Conservation (phyloP, 2,113 vertebrate genomes). For the Genyomyrus donnyi region DNA sequence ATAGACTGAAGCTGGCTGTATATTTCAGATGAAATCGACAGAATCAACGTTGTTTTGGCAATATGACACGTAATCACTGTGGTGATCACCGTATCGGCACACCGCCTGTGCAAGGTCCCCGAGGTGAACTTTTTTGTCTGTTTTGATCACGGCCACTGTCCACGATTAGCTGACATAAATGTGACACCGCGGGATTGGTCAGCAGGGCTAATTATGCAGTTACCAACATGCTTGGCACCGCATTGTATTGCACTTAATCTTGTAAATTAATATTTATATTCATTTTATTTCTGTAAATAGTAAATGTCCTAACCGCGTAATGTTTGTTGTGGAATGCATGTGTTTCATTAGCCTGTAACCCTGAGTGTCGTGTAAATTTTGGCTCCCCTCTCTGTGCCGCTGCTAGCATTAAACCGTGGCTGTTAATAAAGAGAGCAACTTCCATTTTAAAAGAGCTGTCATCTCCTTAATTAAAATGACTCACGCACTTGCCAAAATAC, state of each 20-base stretch:
- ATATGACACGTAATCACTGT: background rate
- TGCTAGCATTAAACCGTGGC: background rate
- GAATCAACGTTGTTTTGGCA: background rate
- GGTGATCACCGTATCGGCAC: background rate
- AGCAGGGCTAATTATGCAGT: background rate
- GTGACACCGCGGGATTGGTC: background rate
- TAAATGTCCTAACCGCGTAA: background rate
- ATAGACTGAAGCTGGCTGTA: background rate
- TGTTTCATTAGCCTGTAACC: background rate
- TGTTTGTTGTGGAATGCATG: background rate
- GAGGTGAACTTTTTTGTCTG: background rate
- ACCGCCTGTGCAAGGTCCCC: background rate
- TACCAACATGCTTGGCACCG: background rate
- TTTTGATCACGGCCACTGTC: background rate
- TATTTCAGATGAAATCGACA: background rate
- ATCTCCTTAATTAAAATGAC: background rate
- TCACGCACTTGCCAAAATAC: background rate
- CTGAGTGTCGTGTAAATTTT: background rate
- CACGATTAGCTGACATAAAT: background rate
- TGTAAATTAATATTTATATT: background rate
- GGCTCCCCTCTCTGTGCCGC: background rate
- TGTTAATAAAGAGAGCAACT: background rate
- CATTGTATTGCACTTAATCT: background rate
- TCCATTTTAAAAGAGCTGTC: background rate
- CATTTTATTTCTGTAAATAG: background rate